Evolutionary conservation across 2,888 invertebrate species (phyloP).

Genomic region (Hydroisotoma schaefferi): DNA sequence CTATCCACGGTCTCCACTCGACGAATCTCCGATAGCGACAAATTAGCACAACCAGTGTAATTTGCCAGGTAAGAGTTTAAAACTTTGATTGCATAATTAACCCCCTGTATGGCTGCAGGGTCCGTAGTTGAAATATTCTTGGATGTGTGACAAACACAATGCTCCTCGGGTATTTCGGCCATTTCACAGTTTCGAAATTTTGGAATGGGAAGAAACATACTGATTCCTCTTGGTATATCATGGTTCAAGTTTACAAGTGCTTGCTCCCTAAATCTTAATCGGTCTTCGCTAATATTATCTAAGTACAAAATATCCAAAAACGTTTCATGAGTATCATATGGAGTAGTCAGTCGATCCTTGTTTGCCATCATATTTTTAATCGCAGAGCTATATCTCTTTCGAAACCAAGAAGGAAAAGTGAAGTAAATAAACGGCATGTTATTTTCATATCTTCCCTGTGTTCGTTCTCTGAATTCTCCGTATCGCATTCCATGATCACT

Average conservation of each 20-base stretch:
- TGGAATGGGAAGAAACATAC: slow-evolving; percentile 73
- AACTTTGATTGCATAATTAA: slow-evolving; percentile 61
- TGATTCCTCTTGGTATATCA: slow-evolving; percentile 60
- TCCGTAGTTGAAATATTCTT: slow-evolving; percentile 58
- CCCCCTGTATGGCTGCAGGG: slow-evolving; percentile 59
- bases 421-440: slow-evolving; percentile 76
- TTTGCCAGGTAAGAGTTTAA: slow-evolving; percentile 63
- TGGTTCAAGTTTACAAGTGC: not conserved
- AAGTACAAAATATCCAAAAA: slow-evolving; percentile 35
- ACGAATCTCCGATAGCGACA: slow-evolving; percentile 56
- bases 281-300: slow-evolving; percentile 5
- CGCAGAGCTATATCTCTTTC: slow-evolving; percentile 57
- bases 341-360: slow-evolving; percentile 25
- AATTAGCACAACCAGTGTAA: slow-evolving; percentile 60
- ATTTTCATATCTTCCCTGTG: slow-evolving; percentile 75
- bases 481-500: slow-evolving; percentile 90
- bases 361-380: slow-evolving; percentile 31
- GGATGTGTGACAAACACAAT: slow-evolving; percentile 80
- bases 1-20: not conserved
- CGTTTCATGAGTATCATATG: slow-evolving; percentile 43
- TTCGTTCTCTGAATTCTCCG: slow-evolving; percentile 76
- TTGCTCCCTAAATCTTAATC: too few relatives aligned
- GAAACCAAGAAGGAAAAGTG: slow-evolving; percentile 69
- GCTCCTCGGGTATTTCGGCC: slow-evolving; percentile 76
- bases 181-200: slow-evolving; percentile 67